Base-by-base conservation (phyloP, 53 echinoderm and acorn worm species). In the Patiria pectinifera region DNA sequence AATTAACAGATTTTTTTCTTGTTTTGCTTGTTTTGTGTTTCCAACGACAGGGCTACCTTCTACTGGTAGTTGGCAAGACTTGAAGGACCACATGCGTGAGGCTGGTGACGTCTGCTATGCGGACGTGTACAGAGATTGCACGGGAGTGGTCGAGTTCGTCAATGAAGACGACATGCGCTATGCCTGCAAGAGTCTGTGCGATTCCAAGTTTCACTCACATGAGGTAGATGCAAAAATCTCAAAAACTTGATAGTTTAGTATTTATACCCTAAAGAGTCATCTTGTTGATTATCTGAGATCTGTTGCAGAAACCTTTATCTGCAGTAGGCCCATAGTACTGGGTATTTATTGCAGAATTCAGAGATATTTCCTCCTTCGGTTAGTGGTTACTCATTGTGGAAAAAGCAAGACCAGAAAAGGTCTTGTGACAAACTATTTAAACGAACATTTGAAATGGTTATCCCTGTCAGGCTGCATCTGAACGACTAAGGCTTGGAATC, bases 41-140 rank as follows among this genome's bases (percentile, higher is more conserved):
- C 13, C 6, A 53, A 5, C 53, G 6, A 53, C 84, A 99, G 99
- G 95, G 70, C 86, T 99, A 7, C 99, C 99, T 8, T 87, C 99
- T 46, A 94, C 96, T 63, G 99, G 99, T 3, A 99, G 99, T 78
- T 99, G 99, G 99, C 99, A 99, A 75, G 99, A 99, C 48, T 84
- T 99, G 35, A 99, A 99, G 91, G 99, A 99, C 78, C 99, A 99
- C 90, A 99, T 99, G 99, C 93, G 99, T 3, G 99, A 97, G 83
- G 99, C 99, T 45, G 99, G 99, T 46, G 99, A 99, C 71, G 99
- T 99, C 9, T 99, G 99, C 79, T 99, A 94, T 59, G 97, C 99
- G 0, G 99, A 99, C 47, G 99, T 99, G 23, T 96, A 95, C 93
- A 83, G 96, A 71, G 99, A 99, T 82, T 96, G 99, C 59, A 95